Evolutionary conservation across 2,888 invertebrate genomes (phyloP), one percentile per base, ranked within the genome.

Genomic region (Sussaba pulchella): DNA sequence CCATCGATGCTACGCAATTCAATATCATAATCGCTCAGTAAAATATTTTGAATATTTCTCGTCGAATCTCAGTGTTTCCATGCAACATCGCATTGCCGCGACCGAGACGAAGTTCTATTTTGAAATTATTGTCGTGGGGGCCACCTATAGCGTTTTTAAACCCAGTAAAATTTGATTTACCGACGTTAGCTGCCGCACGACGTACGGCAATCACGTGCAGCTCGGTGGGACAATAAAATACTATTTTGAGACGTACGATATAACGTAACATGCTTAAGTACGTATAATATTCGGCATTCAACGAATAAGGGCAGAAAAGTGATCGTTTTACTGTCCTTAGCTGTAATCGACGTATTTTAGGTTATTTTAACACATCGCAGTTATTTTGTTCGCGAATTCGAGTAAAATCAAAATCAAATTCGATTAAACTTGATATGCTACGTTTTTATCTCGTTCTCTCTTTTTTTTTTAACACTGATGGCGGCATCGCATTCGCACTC

Each of bases 101-200:
- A 6, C 31, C 19, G n/a, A 54, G 69, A 21, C 74, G 63, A 43
- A 43, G 64, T 73, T 76, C 80, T 81, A 81, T 81, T 81, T 81
- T 73, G 14, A 69, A 76, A 59, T 12, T 19, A n/a, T 41, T 36
- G 57, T 24, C 2, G 31, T 45, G 59, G 39, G 67, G 83, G 72
- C 84, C 84, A 83, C 84, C 87, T 83, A 87, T 85, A 84, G 83
- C 82, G 78, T 87, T 87, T 87, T 87, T 84, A 84, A 87, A 82
- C 85, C 83, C 82, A 82, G 82, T 84, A 82, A 87, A 86, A 82
- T 54, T 52, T 85, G 86, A 84, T 87, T 87, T 86, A 86, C 79
- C 59, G 64, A 79, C 73, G 71, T 36, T 61, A 26, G 66, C 81
- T 67, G 63, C 76, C 70, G 57, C 14, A 73, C 80, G 85, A 26